Conservation (phyloP, 2,797 vertebrate genomes). For the Darevskia mixta region DNA sequence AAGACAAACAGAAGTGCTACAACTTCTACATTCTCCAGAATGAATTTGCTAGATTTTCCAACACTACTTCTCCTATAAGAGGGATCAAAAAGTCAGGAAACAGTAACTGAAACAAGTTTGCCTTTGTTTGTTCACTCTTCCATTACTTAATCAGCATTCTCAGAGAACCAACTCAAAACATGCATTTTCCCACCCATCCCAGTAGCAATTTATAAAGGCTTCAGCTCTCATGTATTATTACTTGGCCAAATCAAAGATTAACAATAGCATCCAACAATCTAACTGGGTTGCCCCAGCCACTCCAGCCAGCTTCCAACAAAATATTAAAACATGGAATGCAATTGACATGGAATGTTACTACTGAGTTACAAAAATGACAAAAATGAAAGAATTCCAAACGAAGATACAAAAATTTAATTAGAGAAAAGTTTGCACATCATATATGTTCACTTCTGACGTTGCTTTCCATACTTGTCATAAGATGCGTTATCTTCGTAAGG, state of each 20-base stretch:
- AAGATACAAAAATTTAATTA: neutral
- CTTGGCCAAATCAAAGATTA: neutral
- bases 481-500: neutral
- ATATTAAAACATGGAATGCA: neutral
- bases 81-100: slow-evolving; percentile 25
- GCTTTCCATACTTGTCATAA: neutral
- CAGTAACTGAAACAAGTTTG: neutral
- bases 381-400: neutral
- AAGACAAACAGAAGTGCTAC: neutral
- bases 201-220: neutral
- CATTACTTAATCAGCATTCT: neutral
- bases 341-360: neutral
- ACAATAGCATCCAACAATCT: slow-evolving; percentile 8
- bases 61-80: neutral
- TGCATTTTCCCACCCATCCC: neutral
- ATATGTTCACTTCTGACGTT: neutral
- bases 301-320: too few species aligned
- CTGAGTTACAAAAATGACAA: neutral
- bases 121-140: slow-evolving; percentile 6
- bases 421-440: neutral
- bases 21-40: neutral
- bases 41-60: neutral
- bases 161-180: neutral
- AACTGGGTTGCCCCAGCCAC: too few species aligned
- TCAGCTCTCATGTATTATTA: neutral